phyloP scores from a whole-genome alignment of 2,113 vertebrate species.

The Serinus canaria region DNA sequence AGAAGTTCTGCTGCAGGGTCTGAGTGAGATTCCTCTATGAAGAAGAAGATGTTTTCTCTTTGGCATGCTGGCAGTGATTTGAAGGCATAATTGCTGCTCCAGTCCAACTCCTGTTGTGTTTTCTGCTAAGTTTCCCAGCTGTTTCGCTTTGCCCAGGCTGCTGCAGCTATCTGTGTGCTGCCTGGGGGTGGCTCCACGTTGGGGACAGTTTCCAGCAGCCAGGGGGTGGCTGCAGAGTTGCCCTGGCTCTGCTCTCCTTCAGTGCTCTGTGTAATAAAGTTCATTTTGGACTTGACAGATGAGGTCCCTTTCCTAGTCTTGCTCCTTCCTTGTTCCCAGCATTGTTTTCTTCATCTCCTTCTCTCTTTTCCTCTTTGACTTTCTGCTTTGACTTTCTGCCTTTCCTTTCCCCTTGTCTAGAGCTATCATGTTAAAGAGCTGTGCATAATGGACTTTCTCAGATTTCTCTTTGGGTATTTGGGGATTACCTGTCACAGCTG shows the following conservation, averaged over 20 bases:
- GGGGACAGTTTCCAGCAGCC: not conserved
- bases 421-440: slow-evolving; percentile 1
- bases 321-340: not conserved
- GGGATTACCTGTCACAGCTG: not conserved
- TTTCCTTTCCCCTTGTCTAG: slow-evolving; percentile 22
- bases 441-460: not conserved
- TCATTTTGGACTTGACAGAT: not conserved
- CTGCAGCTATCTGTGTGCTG: not conserved
- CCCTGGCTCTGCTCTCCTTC: not conserved
- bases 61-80: not conserved
- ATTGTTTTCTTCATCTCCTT: not conserved
- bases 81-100: not conserved
- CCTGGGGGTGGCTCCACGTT: not conserved
- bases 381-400: not conserved
- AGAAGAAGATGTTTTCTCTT: not conserved
- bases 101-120: not conserved
- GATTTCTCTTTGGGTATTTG: not conserved
- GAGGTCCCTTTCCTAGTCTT: not conserved
- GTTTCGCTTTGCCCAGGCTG: not conserved
- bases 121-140: not conserved
- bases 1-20: not conserved
- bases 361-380: not conserved
- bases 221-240: not conserved
- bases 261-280: not conserved
- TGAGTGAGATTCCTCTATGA: not conserved